Evolutionary conservation across 2,113 vertebrate genomes (phyloP).

Genomic region (Atrichornis clamosus): DNA sequence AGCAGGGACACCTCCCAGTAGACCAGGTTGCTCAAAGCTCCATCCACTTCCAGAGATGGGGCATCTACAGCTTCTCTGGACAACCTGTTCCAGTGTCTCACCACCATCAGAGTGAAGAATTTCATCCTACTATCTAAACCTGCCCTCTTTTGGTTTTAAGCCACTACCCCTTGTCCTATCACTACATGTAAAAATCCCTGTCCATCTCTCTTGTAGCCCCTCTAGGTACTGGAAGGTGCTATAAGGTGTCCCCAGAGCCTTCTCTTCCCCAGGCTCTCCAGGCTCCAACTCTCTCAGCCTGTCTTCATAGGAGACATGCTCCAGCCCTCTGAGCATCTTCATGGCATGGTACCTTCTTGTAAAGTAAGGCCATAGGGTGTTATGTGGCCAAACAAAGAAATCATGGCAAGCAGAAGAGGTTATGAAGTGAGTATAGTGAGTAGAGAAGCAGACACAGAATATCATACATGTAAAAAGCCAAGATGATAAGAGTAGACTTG

Average conservation of each 20-base stretch:
- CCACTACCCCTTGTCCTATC: background rate
- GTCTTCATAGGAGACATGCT: background rate
- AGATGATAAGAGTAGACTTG: background rate
- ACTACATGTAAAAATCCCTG: background rate
- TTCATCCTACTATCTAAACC: background rate
- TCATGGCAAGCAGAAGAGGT: background rate
- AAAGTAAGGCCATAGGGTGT: background rate
- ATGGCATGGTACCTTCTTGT: background rate
- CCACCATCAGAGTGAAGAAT: background rate
- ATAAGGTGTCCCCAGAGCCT: background rate
- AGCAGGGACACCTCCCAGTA: background rate
- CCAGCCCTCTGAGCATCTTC: background rate
- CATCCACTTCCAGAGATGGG: background rate
- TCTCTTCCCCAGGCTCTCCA: background rate
- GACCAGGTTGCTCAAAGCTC: background rate
- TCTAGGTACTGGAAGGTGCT: background rate
- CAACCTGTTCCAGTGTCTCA: background rate
- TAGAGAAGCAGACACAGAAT: background rate
- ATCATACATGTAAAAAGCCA: background rate
- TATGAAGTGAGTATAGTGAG: background rate
- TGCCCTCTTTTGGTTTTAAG: background rate
- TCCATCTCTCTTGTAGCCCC: background rate
- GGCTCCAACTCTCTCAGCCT: background rate
- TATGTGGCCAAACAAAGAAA: background rate
- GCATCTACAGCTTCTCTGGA: background rate